Evolutionary conservation across 2,888 invertebrate species (phyloP).

Genomic region (Aphidius colemani): DNA sequence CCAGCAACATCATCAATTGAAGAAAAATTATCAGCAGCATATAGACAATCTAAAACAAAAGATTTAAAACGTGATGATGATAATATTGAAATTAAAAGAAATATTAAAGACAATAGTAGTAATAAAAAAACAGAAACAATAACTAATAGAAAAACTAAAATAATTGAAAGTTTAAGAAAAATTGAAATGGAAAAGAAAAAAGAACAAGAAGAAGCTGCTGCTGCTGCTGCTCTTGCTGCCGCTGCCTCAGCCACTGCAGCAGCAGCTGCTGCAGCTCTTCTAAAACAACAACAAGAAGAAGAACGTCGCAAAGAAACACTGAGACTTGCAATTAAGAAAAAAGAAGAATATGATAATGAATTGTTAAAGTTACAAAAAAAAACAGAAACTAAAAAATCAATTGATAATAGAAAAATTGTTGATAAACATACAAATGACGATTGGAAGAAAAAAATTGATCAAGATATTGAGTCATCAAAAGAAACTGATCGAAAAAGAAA

Average conservation of each 20-base stretch:
- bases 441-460: constrained; percentile 39
- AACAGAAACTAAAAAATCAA: constrained; percentile 43
- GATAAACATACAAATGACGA: constrained; percentile 35
- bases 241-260: no score
- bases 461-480: constrained; percentile 41
- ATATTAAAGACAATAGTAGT: constrained; percentile 64
- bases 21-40: constrained; percentile 54
- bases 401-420: constrained; percentile 39
- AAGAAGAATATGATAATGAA: constrained; percentile 34
- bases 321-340: constrained; percentile 35
- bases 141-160: constrained; percentile 24
- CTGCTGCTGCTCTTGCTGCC: no score
- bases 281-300: constrained; percentile 26
- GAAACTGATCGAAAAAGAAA: constrained; percentile 48
- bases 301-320: constrained; percentile 28
- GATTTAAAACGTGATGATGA: constrained; percentile 39
- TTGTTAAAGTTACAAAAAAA: constrained; percentile 43
- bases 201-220: constrained; percentile 31
- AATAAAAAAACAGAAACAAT: constrained; percentile 36
- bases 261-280: no score
- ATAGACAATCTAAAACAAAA: constrained; percentile 49
- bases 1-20: constrained; percentile 58
- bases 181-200: constrained; percentile 43
- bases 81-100: constrained; percentile 59
- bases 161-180: constrained; percentile 39